Base-by-base conservation (phyloP, 2,797 vertebrate species). In the Schizothorax lantsangensis region DNA sequence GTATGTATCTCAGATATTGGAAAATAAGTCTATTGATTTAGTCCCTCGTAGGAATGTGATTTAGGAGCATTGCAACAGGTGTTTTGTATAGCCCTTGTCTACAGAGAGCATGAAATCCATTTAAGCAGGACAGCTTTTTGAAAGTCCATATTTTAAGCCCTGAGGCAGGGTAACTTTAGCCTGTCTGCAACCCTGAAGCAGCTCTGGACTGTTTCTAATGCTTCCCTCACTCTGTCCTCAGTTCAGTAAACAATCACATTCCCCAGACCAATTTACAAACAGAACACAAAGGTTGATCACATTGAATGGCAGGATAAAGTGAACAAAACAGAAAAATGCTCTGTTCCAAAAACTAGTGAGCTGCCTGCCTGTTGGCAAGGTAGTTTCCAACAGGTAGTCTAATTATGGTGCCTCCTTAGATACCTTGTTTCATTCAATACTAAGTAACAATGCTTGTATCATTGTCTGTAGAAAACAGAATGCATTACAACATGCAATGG, bases 91-190 rank as follows among this genome's bases (percentile, higher is more conserved):
- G 17, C 26, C 17, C 47, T 69, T 79, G 21, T 80, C 52, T 72
- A 62, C 49, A 59, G 66, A 45, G 17, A 45, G 30, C 2, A 19
- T 64, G 19, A 0, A 75, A 75, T 47, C 26, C 40, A 64, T 47
- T 84, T 75, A 47, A 47, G 40, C 30, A 49, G 57, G 71, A 84
- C 52, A 83, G 59, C 69, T 40, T 19, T 54, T 73, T 73, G 17
- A 66, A 81, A 69, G 71, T 62, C 69, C 6, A 74, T 6, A 38
- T 64, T 47, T 64, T 30, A 73, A 43, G 49, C 38, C 81, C 5
- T 7, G n/a, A 73, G 52, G 52, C 68, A 43, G 68, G 38, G 30
- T 30, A 30, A 30, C 30, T 30, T 30, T 30, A 30, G 30, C 36
- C 36, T 78, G 19, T 78, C 77, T 59, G 33, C 68, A 77, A 38